Conservation (phyloP, 2,888 invertebrate species). For the Cephus pygmeus region DNA sequence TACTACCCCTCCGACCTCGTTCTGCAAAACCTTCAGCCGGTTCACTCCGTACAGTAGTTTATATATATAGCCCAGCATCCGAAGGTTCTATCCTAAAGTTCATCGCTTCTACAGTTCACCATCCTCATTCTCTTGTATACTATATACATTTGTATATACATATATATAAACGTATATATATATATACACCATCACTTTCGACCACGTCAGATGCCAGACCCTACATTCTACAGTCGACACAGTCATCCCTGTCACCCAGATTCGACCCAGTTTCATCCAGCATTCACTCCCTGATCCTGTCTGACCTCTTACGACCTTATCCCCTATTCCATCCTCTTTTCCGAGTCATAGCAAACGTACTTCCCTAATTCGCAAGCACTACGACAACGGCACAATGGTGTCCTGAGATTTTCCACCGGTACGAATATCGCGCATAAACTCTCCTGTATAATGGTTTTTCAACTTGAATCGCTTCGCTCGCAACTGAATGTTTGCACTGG, state of each 20-base stretch:
- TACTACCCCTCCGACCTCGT: background rate
- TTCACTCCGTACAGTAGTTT: background rate
- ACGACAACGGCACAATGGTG: background rate
- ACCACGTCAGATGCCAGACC: background rate
- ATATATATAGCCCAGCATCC: background rate
- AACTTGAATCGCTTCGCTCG: background rate
- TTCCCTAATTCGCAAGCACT: background rate
- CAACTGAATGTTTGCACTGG: background rate
- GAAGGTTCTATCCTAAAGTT: background rate
- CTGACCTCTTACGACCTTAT: background rate
- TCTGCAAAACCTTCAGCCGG: background rate
- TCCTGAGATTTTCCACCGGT: background rate
- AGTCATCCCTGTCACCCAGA: background rate
- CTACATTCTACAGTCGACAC: background rate
- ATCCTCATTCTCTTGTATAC: background rate
- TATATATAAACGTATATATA: too few species aligned
- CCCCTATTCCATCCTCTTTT: background rate
- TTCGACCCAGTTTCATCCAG: slow-evolving; percentile 6
- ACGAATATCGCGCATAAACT: background rate
- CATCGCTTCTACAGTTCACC: background rate
- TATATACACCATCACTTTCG: background rate
- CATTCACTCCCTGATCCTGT: background rate
- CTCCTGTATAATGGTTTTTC: background rate
- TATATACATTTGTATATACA: background rate
- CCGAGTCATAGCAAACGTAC: background rate